Conservation (phyloP, 2,797 vertebrate species). For the Perodicticus potto region DNA sequence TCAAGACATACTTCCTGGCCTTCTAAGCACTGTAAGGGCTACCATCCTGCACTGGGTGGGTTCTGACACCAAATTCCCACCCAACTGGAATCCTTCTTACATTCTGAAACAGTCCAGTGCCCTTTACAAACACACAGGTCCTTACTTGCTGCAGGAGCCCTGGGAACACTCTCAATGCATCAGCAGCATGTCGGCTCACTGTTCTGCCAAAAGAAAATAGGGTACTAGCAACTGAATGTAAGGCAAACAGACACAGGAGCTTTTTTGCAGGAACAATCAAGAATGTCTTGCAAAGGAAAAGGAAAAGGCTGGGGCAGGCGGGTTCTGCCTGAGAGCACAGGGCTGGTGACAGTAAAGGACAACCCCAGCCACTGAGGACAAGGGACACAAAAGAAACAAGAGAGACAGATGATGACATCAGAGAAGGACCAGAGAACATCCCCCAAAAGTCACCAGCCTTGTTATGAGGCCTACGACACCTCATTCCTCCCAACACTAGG, state of each 20-base stretch:
- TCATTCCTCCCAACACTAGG: neutral
- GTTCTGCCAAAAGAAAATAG: neutral
- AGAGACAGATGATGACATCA: neutral
- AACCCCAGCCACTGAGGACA: neutral
- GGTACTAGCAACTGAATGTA: rapidly evolving
- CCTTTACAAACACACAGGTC: rapidly evolving
- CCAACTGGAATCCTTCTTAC: neutral
- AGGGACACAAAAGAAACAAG: neutral
- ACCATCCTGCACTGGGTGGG: neutral
- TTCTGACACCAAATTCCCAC: neutral
- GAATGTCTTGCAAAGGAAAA: neutral
- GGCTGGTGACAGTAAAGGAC: rapidly evolving
- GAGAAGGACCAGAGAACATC: neutral
- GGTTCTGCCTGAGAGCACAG: neutral
- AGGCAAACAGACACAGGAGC: neutral
- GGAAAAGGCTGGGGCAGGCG: too few relatives aligned
- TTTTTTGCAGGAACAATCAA: neutral
- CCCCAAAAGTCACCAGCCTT: neutral
- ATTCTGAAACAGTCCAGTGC: rapidly evolving
- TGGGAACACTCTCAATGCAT: rapidly evolving
- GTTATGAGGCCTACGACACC: rapidly evolving
- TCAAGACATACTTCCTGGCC: neutral
- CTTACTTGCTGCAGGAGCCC: rapidly evolving
- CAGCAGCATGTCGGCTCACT: rapidly evolving
- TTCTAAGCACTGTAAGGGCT: rapidly evolving